Conservation (phyloP, 2,888 invertebrate genomes). For the Emmelina monodactyla region DNA sequence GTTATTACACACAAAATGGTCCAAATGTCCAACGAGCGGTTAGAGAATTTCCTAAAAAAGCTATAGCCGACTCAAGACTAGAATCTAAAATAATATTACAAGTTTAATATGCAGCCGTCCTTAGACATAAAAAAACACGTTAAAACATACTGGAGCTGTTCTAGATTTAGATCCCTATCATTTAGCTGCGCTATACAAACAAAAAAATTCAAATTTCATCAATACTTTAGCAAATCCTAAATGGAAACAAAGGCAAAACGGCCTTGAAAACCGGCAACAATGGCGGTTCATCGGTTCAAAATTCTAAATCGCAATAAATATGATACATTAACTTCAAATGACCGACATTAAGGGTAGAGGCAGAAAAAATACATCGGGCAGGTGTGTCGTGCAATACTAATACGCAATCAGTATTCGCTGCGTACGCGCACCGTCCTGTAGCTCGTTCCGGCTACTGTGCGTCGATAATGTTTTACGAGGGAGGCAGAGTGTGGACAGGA, state of each 20-base stretch:
- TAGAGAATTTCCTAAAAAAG: too few species aligned
- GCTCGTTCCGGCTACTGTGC: constrained; percentile 66
- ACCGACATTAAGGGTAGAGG: constrained; percentile 62
- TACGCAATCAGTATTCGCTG: constrained; percentile 61
- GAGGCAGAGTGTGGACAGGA: constrained; percentile 53
- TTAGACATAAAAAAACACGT: too few species aligned
- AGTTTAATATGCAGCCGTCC: too few species aligned
- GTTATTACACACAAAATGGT: constrained; percentile 51
- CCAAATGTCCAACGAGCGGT: too few species aligned
- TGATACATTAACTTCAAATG: constrained; percentile 59
- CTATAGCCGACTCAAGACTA: too few species aligned
- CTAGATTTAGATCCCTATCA: too few species aligned
- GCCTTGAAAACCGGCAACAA: constrained; percentile 44
- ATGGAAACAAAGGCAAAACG: constrained; percentile 27
- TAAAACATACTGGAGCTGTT: too few species aligned
- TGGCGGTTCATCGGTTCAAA: constrained; percentile 38
- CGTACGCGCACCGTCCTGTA: constrained; percentile 61
- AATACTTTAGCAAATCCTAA: too few species aligned
- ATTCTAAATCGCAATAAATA: constrained; percentile 56
- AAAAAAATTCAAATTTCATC: too few species aligned
- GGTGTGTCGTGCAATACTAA: constrained; percentile 63
- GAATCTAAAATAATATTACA: too few species aligned
- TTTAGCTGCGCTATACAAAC: too few species aligned
- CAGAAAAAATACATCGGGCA: constrained; percentile 55
- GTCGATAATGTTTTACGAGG: constrained; percentile 66